phyloP scores from a whole-genome alignment of 2,797 vertebrate species.

The Rhadinocentrus ornatus region DNA sequence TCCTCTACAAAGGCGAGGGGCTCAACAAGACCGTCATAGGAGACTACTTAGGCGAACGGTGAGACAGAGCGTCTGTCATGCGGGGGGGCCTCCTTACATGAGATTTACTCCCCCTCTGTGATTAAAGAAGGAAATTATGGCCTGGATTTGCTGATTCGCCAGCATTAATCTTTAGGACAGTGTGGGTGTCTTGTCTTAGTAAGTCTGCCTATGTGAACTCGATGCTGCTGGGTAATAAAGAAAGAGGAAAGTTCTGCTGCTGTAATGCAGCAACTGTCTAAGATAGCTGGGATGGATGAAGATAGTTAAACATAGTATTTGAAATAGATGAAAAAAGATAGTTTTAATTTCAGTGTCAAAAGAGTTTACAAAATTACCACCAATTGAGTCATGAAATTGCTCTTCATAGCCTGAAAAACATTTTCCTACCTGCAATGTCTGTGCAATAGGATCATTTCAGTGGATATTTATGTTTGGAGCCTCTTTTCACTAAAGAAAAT shows the following conservation, averaged over 20 bases:
- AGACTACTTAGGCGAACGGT: conserved; percentile 97
- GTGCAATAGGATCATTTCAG: too few relatives aligned
- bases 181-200: conserved; percentile 35
- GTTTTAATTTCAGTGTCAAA: neutral
- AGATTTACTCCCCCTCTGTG: conserved; percentile 58
- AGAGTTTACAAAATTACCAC: too few relatives aligned
- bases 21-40: conserved; percentile 98
- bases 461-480: too few relatives aligned
- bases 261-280: conserved; percentile 4
- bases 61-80: conserved; percentile 55
- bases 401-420: too few relatives aligned
- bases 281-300: conserved; percentile 25
- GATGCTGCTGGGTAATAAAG: too few relatives aligned
- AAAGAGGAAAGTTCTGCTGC: conserved; percentile 22
- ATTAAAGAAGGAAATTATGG: conserved; percentile 62
- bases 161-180: conserved; percentile 47
- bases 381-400: too few relatives aligned
- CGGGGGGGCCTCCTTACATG: conserved; percentile 24
- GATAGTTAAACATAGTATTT: neutral
- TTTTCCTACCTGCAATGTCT: too few relatives aligned
- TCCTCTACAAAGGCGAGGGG: conserved; percentile 97
- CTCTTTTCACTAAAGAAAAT: too few relatives aligned
- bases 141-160: conserved; percentile 52
- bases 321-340: neutral
- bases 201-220: conserved; percentile 26